Conservation (phyloP, 1,140 invertebrate species). For the Ectropis grisescens region DNA sequence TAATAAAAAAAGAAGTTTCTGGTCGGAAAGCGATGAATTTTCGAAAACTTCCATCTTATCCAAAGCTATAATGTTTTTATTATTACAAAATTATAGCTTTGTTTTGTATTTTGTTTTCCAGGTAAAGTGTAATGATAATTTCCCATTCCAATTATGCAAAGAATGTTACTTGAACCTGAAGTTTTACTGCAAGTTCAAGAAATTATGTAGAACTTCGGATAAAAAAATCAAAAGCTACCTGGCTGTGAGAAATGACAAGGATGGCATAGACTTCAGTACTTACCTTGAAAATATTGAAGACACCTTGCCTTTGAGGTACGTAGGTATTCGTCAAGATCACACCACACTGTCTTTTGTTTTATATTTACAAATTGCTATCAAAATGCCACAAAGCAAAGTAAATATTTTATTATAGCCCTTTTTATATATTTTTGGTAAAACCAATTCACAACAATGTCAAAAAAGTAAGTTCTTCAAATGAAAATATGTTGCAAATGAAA, state of each 20-base stretch:
- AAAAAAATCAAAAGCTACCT: conserved; percentile 37
- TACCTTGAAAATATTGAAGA: conserved; percentile 47
- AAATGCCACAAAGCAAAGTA: too few relatives aligned
- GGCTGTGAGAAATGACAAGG: conserved; percentile 28
- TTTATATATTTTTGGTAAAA: not conserved
- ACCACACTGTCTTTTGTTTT: too few relatives aligned
- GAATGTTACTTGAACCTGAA: conserved; percentile 46
- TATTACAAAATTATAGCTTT: not conserved
- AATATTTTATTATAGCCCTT: not conserved
- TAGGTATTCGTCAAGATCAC: too few relatives aligned
- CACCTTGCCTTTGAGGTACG: conserved; percentile 33
- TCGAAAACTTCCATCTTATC: too few relatives aligned
- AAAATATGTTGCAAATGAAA: not conserved
- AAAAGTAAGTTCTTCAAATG: not conserved
- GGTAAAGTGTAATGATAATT: conserved; percentile 47
- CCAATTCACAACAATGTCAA: not conserved
- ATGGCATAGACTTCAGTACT: conserved; percentile 28
- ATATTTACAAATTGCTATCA: too few relatives aligned
- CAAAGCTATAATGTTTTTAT: not conserved
- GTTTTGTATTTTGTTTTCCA: conserved; percentile 12
- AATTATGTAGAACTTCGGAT: conserved; percentile 39
- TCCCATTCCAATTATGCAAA: conserved; percentile 50
- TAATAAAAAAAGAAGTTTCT: too few relatives aligned
- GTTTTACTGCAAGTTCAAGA: conserved; percentile 45
- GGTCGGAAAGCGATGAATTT: too few relatives aligned